phyloP scores from a whole-genome alignment of 2,113 vertebrate species.

The Chloebia gouldiae region DNA sequence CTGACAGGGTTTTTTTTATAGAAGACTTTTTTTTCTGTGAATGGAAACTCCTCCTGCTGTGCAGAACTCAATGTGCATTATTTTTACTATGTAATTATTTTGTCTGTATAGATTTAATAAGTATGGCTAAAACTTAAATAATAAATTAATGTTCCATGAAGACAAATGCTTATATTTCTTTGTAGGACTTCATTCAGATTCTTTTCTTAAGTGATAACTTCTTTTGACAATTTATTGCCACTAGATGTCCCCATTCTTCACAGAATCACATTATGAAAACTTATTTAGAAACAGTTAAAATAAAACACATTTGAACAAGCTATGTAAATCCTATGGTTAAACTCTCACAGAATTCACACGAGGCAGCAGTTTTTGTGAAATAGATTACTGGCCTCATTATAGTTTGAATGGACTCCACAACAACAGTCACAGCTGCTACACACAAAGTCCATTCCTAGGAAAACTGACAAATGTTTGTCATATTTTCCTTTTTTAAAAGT shows the following conservation, averaged over 20 bases:
- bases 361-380: not conserved
- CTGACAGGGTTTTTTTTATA: no score
- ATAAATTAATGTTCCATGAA: not conserved
- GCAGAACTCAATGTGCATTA: not conserved
- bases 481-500: not conserved
- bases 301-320: not conserved
- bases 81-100: not conserved
- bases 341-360: not conserved
- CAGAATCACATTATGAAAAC: not conserved
- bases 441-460: not conserved
- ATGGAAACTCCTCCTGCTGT: not conserved
- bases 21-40: not conserved
- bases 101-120: not conserved
- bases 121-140: not conserved
- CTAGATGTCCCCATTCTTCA: constrained; percentile 57
- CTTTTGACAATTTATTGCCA: not conserved
- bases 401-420: not conserved
- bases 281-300: not conserved
- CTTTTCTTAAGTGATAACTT: not conserved
- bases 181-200: not conserved
- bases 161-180: not conserved
- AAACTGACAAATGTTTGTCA: not conserved
- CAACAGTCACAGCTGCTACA: not conserved
- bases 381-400: not conserved
- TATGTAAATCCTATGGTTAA: not conserved